Conservation (phyloP, 2,113 vertebrate genomes). For the Suricata suricatta region DNA sequence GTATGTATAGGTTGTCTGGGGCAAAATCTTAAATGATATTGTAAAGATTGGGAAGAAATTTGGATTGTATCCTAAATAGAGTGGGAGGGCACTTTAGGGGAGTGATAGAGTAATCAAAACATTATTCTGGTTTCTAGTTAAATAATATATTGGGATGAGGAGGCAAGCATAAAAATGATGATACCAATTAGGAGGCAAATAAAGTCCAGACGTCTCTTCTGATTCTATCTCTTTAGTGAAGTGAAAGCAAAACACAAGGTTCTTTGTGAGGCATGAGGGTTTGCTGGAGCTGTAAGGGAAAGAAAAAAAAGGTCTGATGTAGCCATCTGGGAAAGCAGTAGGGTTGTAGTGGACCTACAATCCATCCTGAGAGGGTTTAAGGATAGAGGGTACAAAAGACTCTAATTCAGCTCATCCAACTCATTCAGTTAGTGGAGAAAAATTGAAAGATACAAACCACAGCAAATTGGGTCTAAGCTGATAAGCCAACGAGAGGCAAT, state of each 20-base stretch:
- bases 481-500: not conserved
- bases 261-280: not conserved
- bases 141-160: not conserved
- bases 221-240: not conserved
- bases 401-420: not conserved
- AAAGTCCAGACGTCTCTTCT: not conserved
- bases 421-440: not conserved
- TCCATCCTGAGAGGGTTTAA: not conserved
- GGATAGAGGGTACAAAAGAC: not conserved
- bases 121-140: not conserved
- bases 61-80: not conserved
- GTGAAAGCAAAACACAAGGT: not conserved
- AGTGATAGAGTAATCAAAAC: not conserved
- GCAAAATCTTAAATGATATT: not conserved
- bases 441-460: not conserved
- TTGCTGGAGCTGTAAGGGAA: not conserved
- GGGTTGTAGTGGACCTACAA: not conserved
- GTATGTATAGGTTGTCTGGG: not conserved
- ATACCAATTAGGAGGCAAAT: not conserved
- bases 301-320: not conserved
- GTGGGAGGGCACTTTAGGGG: not conserved
- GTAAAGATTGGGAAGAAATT: not conserved
- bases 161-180: not conserved
- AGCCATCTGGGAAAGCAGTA: not conserved
- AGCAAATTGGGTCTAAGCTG: not conserved